These are phyloP conservation scores for Ophioninae sp. DNA, from an alignment of 2,888 invertebrate species.

Conservation along the genomic window DNA sequence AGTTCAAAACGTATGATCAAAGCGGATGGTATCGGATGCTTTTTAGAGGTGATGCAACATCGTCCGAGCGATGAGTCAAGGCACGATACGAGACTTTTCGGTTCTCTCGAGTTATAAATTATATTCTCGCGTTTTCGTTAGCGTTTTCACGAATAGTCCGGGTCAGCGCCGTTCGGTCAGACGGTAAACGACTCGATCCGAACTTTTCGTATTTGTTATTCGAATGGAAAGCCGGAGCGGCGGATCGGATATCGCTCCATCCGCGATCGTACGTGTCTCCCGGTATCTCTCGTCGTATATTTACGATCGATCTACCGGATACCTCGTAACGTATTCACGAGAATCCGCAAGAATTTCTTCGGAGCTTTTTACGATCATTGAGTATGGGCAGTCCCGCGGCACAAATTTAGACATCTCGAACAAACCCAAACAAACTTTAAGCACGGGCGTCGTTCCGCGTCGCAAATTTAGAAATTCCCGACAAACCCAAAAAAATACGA, in stretches of 20 bases:
- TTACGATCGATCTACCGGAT: constrained; percentile 34
- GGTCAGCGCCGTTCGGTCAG: too few relatives aligned
- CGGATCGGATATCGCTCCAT: background rate
- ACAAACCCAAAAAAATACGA: too few relatives aligned
- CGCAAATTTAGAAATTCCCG: too few relatives aligned
- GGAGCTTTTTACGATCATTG: constrained; percentile 17
- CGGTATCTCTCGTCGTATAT: constrained; percentile 4
- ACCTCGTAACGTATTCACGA: constrained; percentile 27
- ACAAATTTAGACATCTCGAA: too few relatives aligned
- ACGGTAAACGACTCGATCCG: too few relatives aligned
- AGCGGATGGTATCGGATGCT: too few relatives aligned
- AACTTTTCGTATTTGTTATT: constrained; percentile 4
- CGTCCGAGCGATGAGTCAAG: background rate
- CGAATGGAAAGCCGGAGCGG: background rate
- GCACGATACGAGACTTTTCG: background rate
- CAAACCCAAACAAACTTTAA: too few relatives aligned
- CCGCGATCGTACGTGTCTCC: background rate
- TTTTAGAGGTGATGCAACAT: too few relatives aligned
- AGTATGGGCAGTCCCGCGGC: background rate
- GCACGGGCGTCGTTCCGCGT: too few relatives aligned
- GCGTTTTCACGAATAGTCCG: too few relatives aligned
- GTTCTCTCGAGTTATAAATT: background rate
- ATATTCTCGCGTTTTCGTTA: too few relatives aligned
- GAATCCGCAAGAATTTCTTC: constrained; percentile 38
- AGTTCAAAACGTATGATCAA: too few relatives aligned